phyloP scores from a whole-genome alignment of 2,888 invertebrate species.

The Eurois occulta region DNA sequence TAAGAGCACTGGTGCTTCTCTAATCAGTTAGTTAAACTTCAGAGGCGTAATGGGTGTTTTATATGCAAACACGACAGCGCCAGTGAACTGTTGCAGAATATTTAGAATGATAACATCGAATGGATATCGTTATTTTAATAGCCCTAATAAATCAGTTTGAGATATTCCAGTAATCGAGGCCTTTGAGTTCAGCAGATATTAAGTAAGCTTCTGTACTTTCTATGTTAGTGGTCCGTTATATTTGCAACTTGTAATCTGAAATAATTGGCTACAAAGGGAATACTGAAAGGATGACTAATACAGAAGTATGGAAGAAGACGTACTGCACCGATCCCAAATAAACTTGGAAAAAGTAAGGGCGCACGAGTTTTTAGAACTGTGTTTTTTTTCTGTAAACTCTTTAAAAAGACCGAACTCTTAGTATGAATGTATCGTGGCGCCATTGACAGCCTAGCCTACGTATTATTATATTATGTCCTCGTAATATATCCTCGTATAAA shows the following conservation, averaged over 20 bases:
- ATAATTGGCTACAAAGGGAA: not conserved
- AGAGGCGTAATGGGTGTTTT: not conserved
- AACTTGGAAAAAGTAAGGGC: not conserved
- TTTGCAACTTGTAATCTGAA: constrained; percentile 1
- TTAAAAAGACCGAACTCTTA: not conserved
- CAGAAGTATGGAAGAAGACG: not conserved
- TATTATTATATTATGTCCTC: constrained; percentile 7
- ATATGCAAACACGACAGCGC: not conserved
- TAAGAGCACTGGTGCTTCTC: not conserved
- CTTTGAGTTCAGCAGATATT: constrained; percentile 3
- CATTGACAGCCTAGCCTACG: not conserved
- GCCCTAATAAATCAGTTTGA: constrained; percentile 27
- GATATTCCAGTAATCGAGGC: constrained; percentile 5
- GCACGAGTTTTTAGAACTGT: constrained; percentile 4
- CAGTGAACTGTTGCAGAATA: constrained; percentile 1
- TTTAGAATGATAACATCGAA: constrained; percentile 17
- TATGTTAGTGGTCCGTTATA: not conserved
- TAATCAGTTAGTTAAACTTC: not conserved
- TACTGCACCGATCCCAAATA: not conserved
- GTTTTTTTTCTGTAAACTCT: not conserved
- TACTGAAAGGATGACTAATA: not conserved
- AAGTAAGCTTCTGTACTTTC: constrained; percentile 1
- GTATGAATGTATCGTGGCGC: not conserved
- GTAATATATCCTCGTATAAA: not conserved
- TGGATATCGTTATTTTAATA: constrained; percentile 23